Base-by-base conservation (phyloP, 1,140 invertebrate genomes). In the Euglossa dilemma region DNA sequence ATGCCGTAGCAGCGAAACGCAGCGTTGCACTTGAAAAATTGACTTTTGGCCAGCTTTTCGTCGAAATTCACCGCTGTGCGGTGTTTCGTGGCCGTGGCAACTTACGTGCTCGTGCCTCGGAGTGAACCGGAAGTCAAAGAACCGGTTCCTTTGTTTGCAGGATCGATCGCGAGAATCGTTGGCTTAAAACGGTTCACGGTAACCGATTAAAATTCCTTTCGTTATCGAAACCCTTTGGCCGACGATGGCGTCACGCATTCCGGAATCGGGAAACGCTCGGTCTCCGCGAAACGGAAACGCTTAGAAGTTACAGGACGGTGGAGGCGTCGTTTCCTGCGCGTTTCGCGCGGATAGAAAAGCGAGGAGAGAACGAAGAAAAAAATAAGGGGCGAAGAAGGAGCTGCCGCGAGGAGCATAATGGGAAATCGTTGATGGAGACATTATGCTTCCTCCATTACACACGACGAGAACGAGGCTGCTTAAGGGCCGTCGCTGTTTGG, bases 381-480 rank as follows among this genome's bases (percentile, higher is more conserved):
- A 18, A 61, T 6, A 25, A 25, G 11, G 25, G 47, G 47, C 0
- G 56, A 25, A 25, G 66, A 64, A 25, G 43, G 54, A 74, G 25
- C 28, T 6, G 23, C 23, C 25, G 45, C 61, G 76, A 70, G 63
- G 75, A 87, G 47, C 75, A 59, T 85, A 88, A 87, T 83, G 83
- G 83, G 77, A 87, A 87, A 88, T 67, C 74, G 86, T 87, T 88
- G 78, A 87, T 88, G 71, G 86, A 88, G 86, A 87, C 74, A 85
- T 88, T 82, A 82, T 76, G 54, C 78, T 54, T 75, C 64, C 61
- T 54, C 70, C 73, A 63, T 84, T 87, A 73, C 77, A 73, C 67
- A 59, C 76, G 54, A 80, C 64, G 75, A 81, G 69, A 47, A 61
- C 45, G 59, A 57, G 23, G 67, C 71, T 75, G 59, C 79, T 81